Conservation (phyloP, 2,888 invertebrate genomes). For the Lasioglossum villosulum region DNA sequence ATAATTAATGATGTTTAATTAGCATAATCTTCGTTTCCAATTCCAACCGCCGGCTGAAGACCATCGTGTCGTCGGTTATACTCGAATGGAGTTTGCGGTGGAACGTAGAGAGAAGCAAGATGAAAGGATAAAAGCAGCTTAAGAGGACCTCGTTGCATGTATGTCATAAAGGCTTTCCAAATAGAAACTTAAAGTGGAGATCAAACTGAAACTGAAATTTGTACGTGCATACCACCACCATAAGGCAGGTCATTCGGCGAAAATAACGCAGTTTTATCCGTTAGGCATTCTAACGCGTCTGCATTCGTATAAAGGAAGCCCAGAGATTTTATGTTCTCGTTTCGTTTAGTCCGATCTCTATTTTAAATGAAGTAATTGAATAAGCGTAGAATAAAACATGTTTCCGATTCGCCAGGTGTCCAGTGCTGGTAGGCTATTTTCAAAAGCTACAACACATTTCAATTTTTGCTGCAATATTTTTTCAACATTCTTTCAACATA, state of each 20-base stretch:
- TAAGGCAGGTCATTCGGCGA: neutral
- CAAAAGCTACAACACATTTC: neutral
- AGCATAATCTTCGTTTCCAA: slow-evolving; percentile 65
- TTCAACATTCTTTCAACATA: no score
- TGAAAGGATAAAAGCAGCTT: slow-evolving; percentile 49
- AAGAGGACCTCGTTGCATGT: slow-evolving; percentile 30
- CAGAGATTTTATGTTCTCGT: neutral
- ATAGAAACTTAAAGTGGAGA: slow-evolving; percentile 27
- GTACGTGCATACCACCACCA: neutral
- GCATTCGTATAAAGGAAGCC: neutral
- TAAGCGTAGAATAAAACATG: neutral
- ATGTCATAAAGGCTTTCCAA: slow-evolving; percentile 45
- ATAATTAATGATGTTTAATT: slow-evolving; percentile 69
- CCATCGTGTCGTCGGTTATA: slow-evolving; percentile 33
- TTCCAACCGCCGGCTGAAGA: slow-evolving; percentile 48
- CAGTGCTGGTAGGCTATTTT: neutral
- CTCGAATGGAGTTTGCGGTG: slow-evolving; percentile 25
- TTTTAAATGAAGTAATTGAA: neutral
- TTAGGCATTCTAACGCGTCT: neutral
- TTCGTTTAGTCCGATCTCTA: neutral
- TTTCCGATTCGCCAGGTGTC: neutral
- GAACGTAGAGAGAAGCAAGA: slow-evolving; percentile 21
- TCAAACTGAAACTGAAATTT: slow-evolving; percentile 23
- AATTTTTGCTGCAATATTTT: no score
- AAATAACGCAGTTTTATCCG: neutral